Evolutionary conservation across 1,140 invertebrate genomes (phyloP).

Genomic region (Plodia interpunctella): DNA sequence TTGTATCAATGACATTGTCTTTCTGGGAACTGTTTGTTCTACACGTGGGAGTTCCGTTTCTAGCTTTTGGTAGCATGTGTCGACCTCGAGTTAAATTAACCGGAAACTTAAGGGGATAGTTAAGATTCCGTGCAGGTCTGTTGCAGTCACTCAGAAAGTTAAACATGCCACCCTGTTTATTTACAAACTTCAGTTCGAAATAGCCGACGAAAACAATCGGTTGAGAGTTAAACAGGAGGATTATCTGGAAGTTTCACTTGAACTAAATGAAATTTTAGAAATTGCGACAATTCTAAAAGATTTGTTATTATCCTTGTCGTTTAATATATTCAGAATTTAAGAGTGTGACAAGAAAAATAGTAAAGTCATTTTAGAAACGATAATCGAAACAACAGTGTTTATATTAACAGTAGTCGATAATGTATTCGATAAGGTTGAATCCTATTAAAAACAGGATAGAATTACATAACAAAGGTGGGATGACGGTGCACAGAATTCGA

Average conservation of each 20-base stretch:
- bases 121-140: slow-evolving; percentile 52
- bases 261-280: no score
- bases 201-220: slow-evolving; percentile 2
- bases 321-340: not conserved
- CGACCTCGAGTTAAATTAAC: slow-evolving; percentile 58
- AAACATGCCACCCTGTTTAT: slow-evolving; percentile 28
- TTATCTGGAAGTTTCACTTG: not conserved
- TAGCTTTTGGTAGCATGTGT: slow-evolving; percentile 38
- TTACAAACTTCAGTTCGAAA: slow-evolving; percentile 9
- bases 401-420: slow-evolving; percentile 45
- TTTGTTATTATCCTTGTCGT: no score
- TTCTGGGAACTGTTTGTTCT: slow-evolving; percentile 45
- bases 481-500: slow-evolving; percentile 25
- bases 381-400: slow-evolving; percentile 18
- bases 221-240: not conserved
- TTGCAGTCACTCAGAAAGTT: slow-evolving; percentile 34
- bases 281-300: no score
- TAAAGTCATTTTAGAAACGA: not conserved
- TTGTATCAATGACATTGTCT: slow-evolving; percentile 49
- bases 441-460: slow-evolving; percentile 41
- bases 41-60: slow-evolving; percentile 41
- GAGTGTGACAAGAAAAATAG: not conserved
- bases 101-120: slow-evolving; percentile 57
- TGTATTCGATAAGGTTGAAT: slow-evolving; percentile 52
- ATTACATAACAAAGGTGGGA: slow-evolving; percentile 23